Evolutionary conservation across 2,113 vertebrate species (phyloP).

Genomic region (Odontophorus gujanensis): DNA sequence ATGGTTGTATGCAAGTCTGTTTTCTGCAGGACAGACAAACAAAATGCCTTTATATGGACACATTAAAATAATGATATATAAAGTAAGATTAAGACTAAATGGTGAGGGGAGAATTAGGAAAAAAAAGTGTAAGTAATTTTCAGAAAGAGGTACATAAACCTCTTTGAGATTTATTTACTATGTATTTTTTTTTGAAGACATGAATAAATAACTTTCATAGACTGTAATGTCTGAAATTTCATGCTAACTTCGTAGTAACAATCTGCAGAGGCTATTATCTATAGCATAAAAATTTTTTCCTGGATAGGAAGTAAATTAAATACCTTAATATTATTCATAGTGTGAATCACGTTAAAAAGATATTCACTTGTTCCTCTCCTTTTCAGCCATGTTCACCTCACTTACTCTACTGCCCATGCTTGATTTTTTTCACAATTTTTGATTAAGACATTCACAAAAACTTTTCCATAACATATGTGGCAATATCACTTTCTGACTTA

Average conservation of each 20-base stretch:
- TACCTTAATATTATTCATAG: background rate
- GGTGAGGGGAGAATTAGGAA: background rate
- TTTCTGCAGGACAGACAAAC: background rate
- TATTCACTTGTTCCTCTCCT: background rate
- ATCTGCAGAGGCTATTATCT: background rate
- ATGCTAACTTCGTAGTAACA: no score
- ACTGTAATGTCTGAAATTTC: background rate
- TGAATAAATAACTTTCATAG: background rate
- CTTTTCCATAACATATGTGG: background rate
- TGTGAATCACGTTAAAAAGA: background rate
- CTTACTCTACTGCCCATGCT: background rate
- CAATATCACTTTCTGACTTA: background rate
- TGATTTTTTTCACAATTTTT: background rate
- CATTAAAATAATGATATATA: background rate
- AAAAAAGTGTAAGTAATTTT: background rate
- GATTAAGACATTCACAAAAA: background rate
- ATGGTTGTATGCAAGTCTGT: background rate
- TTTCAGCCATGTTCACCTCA: background rate
- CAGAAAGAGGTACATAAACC: background rate
- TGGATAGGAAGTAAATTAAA: background rate
- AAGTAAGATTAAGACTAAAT: background rate
- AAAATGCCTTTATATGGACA: background rate
- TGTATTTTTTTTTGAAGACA: background rate
- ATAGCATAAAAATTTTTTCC: background rate
- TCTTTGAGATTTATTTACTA: background rate